Conservation (phyloP, 2,797 vertebrate species). For the Phalanger gymnotis region DNA sequence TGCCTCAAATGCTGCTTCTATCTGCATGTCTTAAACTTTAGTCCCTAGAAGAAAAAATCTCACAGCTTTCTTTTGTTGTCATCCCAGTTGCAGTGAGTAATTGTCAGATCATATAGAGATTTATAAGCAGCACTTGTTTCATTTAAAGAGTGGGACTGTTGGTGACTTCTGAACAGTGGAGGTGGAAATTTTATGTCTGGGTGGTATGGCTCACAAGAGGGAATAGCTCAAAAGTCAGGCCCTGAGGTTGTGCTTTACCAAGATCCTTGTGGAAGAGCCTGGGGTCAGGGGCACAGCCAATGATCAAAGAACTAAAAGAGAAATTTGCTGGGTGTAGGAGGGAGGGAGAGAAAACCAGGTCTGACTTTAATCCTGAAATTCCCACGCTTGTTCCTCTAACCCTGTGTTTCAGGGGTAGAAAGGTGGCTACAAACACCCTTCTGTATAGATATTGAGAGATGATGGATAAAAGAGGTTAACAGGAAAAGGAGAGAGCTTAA, state of each 20-base stretch:
- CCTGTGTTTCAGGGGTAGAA: constrained; percentile 33
- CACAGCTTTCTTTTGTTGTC: background rate
- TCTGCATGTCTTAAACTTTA: background rate
- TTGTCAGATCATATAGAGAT: background rate
- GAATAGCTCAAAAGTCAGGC: constrained; percentile 52
- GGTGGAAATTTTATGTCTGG: constrained; percentile 1
- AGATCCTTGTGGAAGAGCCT: background rate
- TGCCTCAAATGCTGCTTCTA: background rate
- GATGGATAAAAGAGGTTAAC: background rate
- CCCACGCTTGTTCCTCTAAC: constrained; percentile 72
- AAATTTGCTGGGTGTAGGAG: constrained; percentile 61
- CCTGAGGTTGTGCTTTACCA: background rate
- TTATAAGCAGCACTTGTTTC: background rate
- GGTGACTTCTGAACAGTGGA: background rate
- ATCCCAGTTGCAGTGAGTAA: background rate
- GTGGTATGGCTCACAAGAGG: constrained; percentile 42
- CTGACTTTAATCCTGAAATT: constrained; percentile 68
- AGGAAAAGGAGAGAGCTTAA: constrained; percentile 50
- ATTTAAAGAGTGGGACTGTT: background rate
- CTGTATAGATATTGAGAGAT: constrained; percentile 45
- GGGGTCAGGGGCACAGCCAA: constrained; percentile 54
- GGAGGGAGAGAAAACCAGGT: constrained; percentile 41
- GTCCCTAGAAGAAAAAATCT: background rate
- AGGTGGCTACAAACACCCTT: constrained; percentile 53
- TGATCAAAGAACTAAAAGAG: constrained; percentile 71